phyloP scores from a whole-genome alignment of 2,113 vertebrate genomes.

The Forbesichthys papilliferus region DNA sequence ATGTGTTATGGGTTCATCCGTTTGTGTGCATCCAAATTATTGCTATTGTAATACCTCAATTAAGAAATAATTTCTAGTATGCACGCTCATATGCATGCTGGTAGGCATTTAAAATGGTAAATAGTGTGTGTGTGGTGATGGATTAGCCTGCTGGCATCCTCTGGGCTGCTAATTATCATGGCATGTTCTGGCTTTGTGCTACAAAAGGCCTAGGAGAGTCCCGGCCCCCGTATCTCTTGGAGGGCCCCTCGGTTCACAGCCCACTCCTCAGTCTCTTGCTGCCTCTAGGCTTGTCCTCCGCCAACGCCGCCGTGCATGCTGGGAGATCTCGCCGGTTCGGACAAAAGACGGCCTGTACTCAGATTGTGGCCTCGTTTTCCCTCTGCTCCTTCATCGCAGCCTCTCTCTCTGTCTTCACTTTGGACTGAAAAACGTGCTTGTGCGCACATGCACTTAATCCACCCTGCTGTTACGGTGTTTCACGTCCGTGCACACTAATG shows the following conservation, averaged over 20 bases:
- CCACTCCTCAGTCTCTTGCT: no score
- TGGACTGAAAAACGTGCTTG: neutral
- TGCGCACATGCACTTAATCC: neutral
- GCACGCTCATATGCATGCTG: no score
- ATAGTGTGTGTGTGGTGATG: neutral
- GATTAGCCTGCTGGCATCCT: constrained; percentile 5
- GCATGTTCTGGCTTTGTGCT: no score
- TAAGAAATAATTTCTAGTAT: no score
- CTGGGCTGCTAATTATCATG: constrained; percentile 30
- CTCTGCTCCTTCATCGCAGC: constrained; percentile 30
- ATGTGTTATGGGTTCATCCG: no score
- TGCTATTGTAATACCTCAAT: no score
- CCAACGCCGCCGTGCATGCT: constrained; percentile 20
- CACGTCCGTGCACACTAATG: no score
- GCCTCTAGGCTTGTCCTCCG: neutral
- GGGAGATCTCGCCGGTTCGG: constrained; percentile 27
- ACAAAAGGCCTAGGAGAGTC: constrained; percentile 9
- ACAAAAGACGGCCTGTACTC: constrained; percentile 60
- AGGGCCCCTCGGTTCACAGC: constrained; percentile 6
- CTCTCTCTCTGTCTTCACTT: constrained; percentile 33
- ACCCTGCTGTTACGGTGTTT: no score
- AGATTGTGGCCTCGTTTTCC: constrained; percentile 44
- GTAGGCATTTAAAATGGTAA: no score
- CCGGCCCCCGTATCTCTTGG: no score
- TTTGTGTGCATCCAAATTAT: no score